phyloP scores from a whole-genome alignment of 2,797 vertebrate species.

The Brachymystax lenok region DNA sequence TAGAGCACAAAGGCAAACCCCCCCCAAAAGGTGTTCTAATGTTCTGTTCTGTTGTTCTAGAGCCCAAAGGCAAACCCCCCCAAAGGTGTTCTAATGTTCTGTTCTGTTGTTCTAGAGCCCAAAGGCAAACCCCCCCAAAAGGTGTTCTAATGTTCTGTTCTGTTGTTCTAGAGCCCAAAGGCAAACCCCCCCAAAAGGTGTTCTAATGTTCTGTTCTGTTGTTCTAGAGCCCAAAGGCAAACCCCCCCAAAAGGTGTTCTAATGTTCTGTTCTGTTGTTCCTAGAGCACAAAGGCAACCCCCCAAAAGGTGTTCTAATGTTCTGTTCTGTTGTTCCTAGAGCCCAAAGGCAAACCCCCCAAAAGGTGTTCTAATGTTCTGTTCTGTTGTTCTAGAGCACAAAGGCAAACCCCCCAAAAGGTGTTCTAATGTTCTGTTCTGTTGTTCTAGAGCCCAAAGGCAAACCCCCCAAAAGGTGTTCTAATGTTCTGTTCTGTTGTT shows the following conservation, averaged over 20 bases:
- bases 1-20: constrained; percentile 52
- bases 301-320: too few relatives aligned
- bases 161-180: constrained; percentile 54
- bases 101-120: constrained; percentile 54
- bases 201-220: not conserved
- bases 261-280: constrained; percentile 22
- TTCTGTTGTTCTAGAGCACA: constrained; percentile 54
- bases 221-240: constrained; percentile 55
- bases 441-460: too few relatives aligned
- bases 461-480: too few relatives aligned
- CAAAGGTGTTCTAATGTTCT: not conserved
- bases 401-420: too few relatives aligned
- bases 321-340: constrained; percentile 56
- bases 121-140: too few relatives aligned
- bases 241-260: too few relatives aligned
- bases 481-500: constrained; percentile 20
- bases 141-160: not conserved
- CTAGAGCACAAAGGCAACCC: constrained; percentile 49
- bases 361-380: not conserved
- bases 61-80: too few relatives aligned
- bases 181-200: too few relatives aligned
- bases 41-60: constrained; percentile 54
- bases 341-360: too few relatives aligned
- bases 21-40: too few relatives aligned
- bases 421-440: too few relatives aligned